These are phyloP conservation scores for Euwallacea fornicatus DNA, from an alignment of 1,140 invertebrate genomes.

Conservation along the genomic window DNA sequence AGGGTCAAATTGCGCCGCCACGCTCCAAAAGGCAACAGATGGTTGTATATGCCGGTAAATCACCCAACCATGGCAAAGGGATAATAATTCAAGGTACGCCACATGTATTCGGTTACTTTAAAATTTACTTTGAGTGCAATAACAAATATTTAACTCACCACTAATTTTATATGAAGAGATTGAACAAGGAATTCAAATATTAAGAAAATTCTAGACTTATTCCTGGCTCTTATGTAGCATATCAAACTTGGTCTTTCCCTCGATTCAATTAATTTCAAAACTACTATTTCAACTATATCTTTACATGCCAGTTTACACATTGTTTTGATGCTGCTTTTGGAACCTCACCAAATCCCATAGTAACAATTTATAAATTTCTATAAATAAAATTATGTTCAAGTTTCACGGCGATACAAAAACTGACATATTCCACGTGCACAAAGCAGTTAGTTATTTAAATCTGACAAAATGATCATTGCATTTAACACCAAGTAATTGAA, in stretches of 20 bases:
- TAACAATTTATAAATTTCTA: not conserved
- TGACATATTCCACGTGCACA: too few relatives aligned
- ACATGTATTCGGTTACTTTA: not conserved
- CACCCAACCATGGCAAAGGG: not conserved
- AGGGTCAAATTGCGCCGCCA: constrained; percentile 6
- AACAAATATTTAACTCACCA: too few relatives aligned
- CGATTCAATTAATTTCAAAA: not conserved
- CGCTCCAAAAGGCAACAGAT: not conserved
- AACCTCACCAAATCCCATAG: not conserved
- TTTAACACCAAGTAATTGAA: constrained; percentile 5
- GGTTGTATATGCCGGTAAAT: constrained; percentile 5
- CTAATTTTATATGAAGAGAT: not conserved
- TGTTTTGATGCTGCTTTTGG: not conserved
- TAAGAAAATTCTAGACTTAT: not conserved
- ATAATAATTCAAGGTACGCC: constrained; percentile 1
- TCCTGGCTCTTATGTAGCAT: not conserved
- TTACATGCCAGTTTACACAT: not conserved
- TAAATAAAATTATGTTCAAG: not conserved
- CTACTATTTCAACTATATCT: not conserved
- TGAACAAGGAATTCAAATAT: not conserved
- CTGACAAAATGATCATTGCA: constrained; percentile 11
- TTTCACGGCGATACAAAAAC: not conserved
- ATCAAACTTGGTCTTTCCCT: not conserved
- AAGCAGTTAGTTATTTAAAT: constrained; percentile 9
- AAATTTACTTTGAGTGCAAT: too few relatives aligned